A percentile compares a stretch with the other conserved stretches of the same genome.
phyloP scores from a whole-genome alignment of 2,888 invertebrate genomes.

The Nebria brevicollis region DNA sequence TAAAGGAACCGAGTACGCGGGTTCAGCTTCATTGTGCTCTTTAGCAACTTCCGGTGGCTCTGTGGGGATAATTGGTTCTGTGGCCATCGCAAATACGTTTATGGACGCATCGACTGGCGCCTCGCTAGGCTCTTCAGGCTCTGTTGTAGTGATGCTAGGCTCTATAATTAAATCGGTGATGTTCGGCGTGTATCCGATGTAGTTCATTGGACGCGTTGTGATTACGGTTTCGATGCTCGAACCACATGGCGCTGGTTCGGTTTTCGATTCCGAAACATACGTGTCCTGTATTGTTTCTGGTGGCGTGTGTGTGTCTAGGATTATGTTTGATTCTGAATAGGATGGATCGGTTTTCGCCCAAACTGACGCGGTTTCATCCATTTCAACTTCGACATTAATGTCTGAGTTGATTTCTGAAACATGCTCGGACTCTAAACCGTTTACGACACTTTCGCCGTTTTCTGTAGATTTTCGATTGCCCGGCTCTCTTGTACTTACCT shows the following conservation, averaged over 20 bases:
- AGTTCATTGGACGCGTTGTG: constrained; percentile 50
- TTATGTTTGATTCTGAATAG: constrained; percentile 31
- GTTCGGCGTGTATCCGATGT: constrained; percentile 38
- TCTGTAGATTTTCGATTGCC: constrained; percentile 73
- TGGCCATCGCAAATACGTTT: constrained; percentile 17
- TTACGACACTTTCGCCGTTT: constrained; percentile 73
- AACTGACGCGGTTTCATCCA: constrained; percentile 64
- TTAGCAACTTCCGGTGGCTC: constrained; percentile 5
- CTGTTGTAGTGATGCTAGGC: constrained; percentile 20
- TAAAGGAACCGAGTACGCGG: constrained; percentile 15
- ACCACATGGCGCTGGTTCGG: constrained; percentile 45
- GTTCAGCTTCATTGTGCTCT: background rate
- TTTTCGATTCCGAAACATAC: constrained; percentile 49
- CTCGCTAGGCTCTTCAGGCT: constrained; percentile 16
- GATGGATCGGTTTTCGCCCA: constrained; percentile 53
- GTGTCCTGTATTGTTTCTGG: constrained; percentile 47
- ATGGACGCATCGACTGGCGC: constrained; percentile 3
- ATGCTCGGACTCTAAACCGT: constrained; percentile 70
- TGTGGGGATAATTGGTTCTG: constrained; percentile 9
- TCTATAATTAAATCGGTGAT: constrained; percentile 38
- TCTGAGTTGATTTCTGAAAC: constrained; percentile 64
- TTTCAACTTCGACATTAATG: constrained; percentile 68
- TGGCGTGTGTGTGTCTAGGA: constrained; percentile 47
- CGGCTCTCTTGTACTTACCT: constrained; percentile 81
- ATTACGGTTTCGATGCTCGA: constrained; percentile 52